Evolutionary conservation across 2,888 invertebrate genomes (phyloP).

Genomic region (Epinotia brunnichana): DNA sequence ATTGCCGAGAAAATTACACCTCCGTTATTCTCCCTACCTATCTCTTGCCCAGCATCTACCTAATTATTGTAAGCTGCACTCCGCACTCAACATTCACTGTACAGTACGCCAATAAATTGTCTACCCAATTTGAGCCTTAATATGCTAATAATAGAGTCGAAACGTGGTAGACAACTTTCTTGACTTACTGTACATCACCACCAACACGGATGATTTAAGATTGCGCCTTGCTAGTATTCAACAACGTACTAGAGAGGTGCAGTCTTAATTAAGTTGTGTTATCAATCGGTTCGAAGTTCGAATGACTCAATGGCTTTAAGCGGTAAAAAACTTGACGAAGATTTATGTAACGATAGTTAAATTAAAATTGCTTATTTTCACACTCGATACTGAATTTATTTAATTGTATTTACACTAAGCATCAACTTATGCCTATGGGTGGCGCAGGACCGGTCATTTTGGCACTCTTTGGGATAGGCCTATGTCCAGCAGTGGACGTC

Average conservation of each 20-base stretch:
- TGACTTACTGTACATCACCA: neutral
- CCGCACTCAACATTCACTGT: neutral
- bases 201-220: neutral
- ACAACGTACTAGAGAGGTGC: neutral
- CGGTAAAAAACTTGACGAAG: neutral
- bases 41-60: neutral
- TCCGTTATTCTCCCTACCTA: too few species aligned
- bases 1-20: neutral
- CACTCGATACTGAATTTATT: too few species aligned
- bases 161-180: too few species aligned
- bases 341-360: neutral
- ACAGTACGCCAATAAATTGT: too few species aligned
- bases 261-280: neutral
- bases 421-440: too few species aligned
- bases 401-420: too few species aligned
- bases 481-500: too few species aligned
- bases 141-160: too few species aligned
- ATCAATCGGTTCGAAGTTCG: neutral
- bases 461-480: too few species aligned
- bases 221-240: neutral
- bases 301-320: neutral
- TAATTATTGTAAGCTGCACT: conserved; percentile 8
- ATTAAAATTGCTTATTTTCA: too few species aligned
- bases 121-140: too few species aligned
- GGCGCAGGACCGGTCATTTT: too few species aligned